Base-by-base conservation (phyloP, 2,113 vertebrate genomes). In the Saimiri boliviensis region DNA sequence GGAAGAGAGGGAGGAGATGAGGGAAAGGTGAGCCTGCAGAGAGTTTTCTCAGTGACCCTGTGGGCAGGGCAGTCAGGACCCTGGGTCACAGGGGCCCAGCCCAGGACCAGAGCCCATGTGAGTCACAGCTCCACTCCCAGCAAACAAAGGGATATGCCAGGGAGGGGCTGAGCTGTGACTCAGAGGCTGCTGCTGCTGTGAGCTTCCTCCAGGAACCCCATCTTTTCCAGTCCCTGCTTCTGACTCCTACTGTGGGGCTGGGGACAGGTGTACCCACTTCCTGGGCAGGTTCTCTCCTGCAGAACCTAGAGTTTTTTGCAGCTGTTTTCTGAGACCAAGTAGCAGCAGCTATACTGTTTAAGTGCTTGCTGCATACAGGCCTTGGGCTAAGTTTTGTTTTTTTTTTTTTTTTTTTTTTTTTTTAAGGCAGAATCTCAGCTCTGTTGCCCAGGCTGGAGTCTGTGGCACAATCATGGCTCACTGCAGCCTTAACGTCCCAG, bases 91-190 rank as follows among this genome's bases (percentile, higher is more conserved):
- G 20, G 79, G 81, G 94, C 42, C 42, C 77, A 74, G 60, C 47
- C 58, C 74, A 49, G 95, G 56, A 6, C 66, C 8, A 5, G 81
- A 92, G 88, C 19, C 58, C 27, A 0, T 5, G 54, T 96, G 96
- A 97, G 92, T 97, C 97, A 97, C 37, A 76, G 89, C 47, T 92
- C 68, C 76, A 2, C 68, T 86, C 63, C 42, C 47, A 20, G 52
- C 23, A 77, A 97, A 95, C 96, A 96, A 93, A 97, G 89, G 52
- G 73, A 54, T 68, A 12, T 80, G 76, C 54, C 40, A 35, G 89
- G 96, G 89, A 94, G 86, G 86, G 89, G 52, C 89, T 52, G 83
- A 60, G 89, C 49, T 70, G 21, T 97, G 97, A 97, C 92, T 97
- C 97, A 97, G 93, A 87, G 95, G 86, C 83, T 70, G 10, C 66